Evolutionary conservation across 2,113 vertebrate species (phyloP).

Genomic region (Panurus biarmicus): DNA sequence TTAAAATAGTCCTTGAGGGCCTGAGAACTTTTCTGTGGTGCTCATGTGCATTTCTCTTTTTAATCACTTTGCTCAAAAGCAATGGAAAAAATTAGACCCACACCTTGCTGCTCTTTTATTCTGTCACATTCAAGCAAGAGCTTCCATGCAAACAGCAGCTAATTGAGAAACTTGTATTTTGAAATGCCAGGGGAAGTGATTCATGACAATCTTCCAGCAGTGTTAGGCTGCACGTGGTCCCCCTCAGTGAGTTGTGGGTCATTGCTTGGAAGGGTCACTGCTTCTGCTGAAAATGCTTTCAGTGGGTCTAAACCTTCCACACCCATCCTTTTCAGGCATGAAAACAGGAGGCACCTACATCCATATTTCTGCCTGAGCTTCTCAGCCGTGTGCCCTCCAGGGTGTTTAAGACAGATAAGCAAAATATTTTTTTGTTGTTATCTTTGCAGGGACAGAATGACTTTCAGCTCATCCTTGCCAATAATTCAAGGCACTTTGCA

Average conservation of each 20-base stretch:
- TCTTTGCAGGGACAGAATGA: neutral
- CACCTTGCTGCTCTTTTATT: neutral
- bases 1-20: neutral
- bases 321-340: neutral
- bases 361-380: neutral
- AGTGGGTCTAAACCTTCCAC: neutral
- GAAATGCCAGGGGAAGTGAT: slow-evolving; percentile 16
- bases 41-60: neutral
- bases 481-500: neutral
- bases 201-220: neutral
- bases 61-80: neutral
- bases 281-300: neutral
- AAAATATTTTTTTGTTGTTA: neutral
- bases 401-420: neutral
- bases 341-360: fast-evolving
- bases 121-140: neutral
- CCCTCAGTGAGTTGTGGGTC: neutral
- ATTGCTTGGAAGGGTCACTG: neutral
- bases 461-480: neutral
- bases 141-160: neutral
- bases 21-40: neutral
- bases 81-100: neutral
- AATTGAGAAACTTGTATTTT: neutral
- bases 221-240: neutral
- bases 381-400: neutral